phyloP scores from a whole-genome alignment of 2,113 vertebrate species.

The Myotis davidii region DNA sequence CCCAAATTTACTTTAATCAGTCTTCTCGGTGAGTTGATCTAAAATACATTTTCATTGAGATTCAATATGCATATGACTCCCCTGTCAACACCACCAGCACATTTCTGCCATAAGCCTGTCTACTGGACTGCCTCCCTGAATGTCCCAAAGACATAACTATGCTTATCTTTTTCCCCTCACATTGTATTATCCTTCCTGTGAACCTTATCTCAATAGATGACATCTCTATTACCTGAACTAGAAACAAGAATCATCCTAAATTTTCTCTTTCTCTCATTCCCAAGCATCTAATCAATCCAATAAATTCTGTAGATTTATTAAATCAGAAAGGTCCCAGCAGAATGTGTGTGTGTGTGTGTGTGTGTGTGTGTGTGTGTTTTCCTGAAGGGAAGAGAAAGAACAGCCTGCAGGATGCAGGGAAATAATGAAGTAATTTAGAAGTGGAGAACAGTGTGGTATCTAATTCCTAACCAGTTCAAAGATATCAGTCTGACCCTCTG shows the following conservation, averaged over 20 bases:
- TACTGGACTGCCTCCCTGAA: neutral
- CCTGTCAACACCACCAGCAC: neutral
- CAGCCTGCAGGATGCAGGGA: neutral
- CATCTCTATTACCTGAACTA: neutral
- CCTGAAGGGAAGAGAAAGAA: neutral
- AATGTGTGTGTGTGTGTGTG: neutral
- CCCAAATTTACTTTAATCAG: neutral
- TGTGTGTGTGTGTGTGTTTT: neutral
- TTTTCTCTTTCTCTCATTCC: neutral
- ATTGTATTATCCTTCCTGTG: neutral
- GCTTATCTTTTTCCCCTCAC: neutral
- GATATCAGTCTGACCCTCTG: neutral
- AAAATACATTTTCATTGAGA: neutral
- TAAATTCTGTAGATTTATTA: neutral
- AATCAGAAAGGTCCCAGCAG: neutral
- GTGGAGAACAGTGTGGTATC: neutral
- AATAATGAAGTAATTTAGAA: neutral
- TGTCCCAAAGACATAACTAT: neutral
- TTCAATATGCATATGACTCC: neutral
- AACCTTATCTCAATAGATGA: neutral
- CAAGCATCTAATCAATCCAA: neutral
- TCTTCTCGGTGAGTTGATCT: neutral
- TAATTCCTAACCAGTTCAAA: neutral
- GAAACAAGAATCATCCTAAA: neutral
- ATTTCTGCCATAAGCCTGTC: neutral